Conservation (phyloP, 2,797 vertebrate species). For the Champsocephalus gunnari region DNA sequence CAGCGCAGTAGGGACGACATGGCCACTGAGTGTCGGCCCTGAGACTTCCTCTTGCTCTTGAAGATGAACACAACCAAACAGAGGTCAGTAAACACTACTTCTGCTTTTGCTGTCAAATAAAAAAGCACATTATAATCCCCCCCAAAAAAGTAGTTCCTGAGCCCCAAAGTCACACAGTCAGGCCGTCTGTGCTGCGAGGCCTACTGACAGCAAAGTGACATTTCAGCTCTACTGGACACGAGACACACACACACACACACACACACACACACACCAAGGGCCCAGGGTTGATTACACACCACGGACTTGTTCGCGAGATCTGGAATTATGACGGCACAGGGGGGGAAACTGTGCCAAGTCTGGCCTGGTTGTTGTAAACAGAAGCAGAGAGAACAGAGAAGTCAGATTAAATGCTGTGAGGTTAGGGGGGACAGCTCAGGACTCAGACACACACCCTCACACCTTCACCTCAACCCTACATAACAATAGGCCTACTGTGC, state of each 20-base stretch:
- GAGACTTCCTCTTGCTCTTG: conserved; percentile 66
- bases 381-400: conserved; percentile 25
- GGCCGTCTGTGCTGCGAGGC: conserved; percentile 54
- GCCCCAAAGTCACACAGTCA: conserved; percentile 48
- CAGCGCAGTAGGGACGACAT: conserved; percentile 85
- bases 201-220: conserved; percentile 76
- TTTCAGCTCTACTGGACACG: conserved; percentile 69
- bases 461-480: background rate
- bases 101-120: conserved; percentile 52
- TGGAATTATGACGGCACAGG: conserved; percentile 75
- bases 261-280: conserved; percentile 20
- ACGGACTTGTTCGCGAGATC: conserved; percentile 76
- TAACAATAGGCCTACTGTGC: conserved; percentile 1
- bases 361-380: conserved; percentile 44
- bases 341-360: conserved; percentile 70
- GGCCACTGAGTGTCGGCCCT: conserved; percentile 51
- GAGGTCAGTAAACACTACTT: conserved; percentile 38
- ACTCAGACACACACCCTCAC: conserved; percentile 5
- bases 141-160: conserved; percentile 30
- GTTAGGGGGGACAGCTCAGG: conserved; percentile 3
- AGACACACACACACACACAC: conserved; percentile 22
- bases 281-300: conserved; percentile 66
- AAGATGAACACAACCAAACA: conserved; percentile 49
- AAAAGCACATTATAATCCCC: conserved; percentile 51
- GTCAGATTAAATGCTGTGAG: conserved; percentile 21